Percentiles rank a stretch among this genome's conserved stretches.
phyloP scores from a whole-genome alignment of 1,140 invertebrate genomes.

The Dendroctonus valens region DNA sequence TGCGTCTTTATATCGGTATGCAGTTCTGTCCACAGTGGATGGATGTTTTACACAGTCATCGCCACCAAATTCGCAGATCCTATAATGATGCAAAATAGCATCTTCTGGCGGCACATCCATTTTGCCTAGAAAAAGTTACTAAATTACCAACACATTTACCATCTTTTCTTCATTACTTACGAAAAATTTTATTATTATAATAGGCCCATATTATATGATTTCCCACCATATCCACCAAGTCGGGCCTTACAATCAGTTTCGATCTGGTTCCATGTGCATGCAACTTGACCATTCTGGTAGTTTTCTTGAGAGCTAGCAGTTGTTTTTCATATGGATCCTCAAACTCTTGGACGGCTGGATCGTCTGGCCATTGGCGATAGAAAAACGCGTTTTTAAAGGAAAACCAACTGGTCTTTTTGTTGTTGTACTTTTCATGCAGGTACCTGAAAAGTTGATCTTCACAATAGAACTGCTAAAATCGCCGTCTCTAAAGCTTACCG shows the following conservation, averaged over 20 bases:
- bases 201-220: constrained; percentile 96
- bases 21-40: constrained; percentile 66
- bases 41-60: constrained; percentile 78
- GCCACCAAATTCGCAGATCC: constrained; percentile 74
- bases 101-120: constrained; percentile 17
- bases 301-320: constrained; percentile 77
- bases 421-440: constrained; percentile 50
- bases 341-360: constrained; percentile 51
- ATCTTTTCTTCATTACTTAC: constrained; percentile 6
- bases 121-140: constrained; percentile 5
- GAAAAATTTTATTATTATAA: constrained; percentile 8
- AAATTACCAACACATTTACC: constrained; percentile 1
- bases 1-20: constrained; percentile 59
- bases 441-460: constrained; percentile 5
- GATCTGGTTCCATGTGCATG: constrained; percentile 88
- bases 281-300: constrained; percentile 70
- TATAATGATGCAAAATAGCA: constrained; percentile 25
- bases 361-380: constrained; percentile 81
- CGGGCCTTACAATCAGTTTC: constrained; percentile 85
- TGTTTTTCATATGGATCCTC: constrained; percentile 56
- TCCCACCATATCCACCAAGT: constrained; percentile 80
- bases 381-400: constrained; percentile 93
- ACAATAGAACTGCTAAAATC: not conserved
- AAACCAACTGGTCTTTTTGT: constrained; percentile 67
- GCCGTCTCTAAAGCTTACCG: constrained; percentile 50